Evolutionary conservation across 2,113 vertebrate species (phyloP).

Genomic region (Dascyllus trimaculatus): DNA sequence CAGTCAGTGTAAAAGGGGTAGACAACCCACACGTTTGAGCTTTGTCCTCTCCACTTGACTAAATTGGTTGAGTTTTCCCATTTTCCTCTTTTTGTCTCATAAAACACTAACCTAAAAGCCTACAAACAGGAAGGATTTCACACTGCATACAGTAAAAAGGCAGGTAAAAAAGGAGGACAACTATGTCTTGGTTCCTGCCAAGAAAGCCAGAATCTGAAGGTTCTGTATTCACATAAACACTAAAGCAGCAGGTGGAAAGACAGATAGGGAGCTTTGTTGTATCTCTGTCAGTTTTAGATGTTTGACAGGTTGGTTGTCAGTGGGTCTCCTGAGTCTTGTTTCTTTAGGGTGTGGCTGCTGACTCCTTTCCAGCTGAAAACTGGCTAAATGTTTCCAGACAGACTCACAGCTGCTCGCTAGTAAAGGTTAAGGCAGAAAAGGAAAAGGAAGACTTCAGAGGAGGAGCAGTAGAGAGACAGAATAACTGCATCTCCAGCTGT

Average conservation of each 20-base stretch:
- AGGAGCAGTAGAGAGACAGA: not conserved
- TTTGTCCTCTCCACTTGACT: too few species aligned
- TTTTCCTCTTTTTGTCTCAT: too few species aligned
- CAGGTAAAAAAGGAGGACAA: not conserved
- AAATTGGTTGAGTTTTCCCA: too few species aligned
- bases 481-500: conserved; percentile 24
- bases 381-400: conserved; percentile 44
- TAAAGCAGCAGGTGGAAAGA: not conserved
- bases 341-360: conserved; percentile 36
- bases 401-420: conserved; percentile 12
- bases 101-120: too few species aligned
- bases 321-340: not conserved
- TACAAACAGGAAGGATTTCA: too few species aligned
- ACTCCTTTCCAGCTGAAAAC: conserved; percentile 18
- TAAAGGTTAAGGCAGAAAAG: not conserved
- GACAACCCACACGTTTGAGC: too few species aligned
- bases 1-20: not conserved
- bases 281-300: not conserved
- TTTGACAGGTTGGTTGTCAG: not conserved
- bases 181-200: not conserved
- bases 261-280: not conserved
- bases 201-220: not conserved
- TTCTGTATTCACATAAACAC: not conserved
- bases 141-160: too few species aligned
- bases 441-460: not conserved